Base-by-base conservation (phyloP, 2,888 invertebrate species). In the Acronicta psi region DNA sequence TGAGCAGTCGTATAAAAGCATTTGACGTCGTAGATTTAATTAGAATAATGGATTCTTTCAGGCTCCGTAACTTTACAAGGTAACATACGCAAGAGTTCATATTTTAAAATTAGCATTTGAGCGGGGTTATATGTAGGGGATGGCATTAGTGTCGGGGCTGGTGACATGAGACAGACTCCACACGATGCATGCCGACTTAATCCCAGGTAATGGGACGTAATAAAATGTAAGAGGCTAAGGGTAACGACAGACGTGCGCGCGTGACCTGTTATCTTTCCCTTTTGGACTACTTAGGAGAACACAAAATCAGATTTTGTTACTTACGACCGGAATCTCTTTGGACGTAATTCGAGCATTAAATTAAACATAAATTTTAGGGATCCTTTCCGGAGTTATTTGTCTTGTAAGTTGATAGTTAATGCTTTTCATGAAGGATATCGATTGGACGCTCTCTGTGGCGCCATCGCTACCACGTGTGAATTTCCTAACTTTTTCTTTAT, bases 181-280 rank as follows among this genome's bases (percentile, higher is more conserved):
- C 79, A 80, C 85, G 83, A 87, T 89, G 87, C 87, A 89, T 88
- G 87, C 84, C 77, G 88, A 86, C 89, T 90, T 92, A 91, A 92
- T 92, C 88, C 86, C 85, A 86, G 89, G 90, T 92, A 91, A 92
- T 91, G 90, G 88, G 85, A 81, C 81, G 87, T 88, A 91, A 91
- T 92, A 92, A 92, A 93, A 92, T 91, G 92, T 91, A 91, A 91
- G 90, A 91, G 91, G 84, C 86, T 82, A 85, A 80, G 81, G 85
- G 87, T 90, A 90, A 91, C 89, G 91, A 87, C 89, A 90, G 89
- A 91, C 91, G 91, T 90, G 89, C 88, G 90, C 87, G 79, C 92
- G 92, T 92, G 91, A 91, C 90, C 88, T 85, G 88, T 83, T 90
- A 89, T 87, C 89, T 87, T 80, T 79, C 82, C 81, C 87, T 87